These are phyloP conservation scores for Melipona bicolor DNA, from an alignment of 2,888 invertebrate genomes.

Conservation along the genomic window DNA sequence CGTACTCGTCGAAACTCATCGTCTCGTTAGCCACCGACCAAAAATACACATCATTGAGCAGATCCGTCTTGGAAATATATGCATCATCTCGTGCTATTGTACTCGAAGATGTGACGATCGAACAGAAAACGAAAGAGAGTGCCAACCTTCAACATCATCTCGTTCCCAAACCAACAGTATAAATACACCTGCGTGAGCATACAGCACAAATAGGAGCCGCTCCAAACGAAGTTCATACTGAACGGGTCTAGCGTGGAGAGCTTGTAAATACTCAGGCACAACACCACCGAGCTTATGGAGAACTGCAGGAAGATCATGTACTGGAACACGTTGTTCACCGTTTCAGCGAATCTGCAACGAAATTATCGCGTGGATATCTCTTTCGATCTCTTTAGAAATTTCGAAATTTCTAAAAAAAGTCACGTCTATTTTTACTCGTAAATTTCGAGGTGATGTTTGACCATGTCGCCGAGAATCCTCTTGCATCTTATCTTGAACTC, in stretches of 20 bases:
- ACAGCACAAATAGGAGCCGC: slow-evolving; percentile 50
- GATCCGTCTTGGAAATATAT: background rate
- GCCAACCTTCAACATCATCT: slow-evolving; percentile 68
- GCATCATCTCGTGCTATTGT: background rate
- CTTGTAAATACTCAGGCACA: slow-evolving; percentile 59
- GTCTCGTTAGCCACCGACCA: background rate
- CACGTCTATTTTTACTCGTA: slow-evolving; percentile 43
- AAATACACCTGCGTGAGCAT: slow-evolving; percentile 74
- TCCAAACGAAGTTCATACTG: slow-evolving; percentile 51
- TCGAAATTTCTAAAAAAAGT: background rate
- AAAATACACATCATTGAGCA: background rate
- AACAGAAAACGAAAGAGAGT: slow-evolving; percentile 17
- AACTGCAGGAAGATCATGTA: slow-evolving; percentile 64
- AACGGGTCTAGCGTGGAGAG: slow-evolving; percentile 48
- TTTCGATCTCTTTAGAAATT: background rate
- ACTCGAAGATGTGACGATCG: background rate
- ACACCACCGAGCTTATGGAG: slow-evolving; percentile 55
- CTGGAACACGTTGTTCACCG: slow-evolving; percentile 50
- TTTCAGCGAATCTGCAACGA: slow-evolving; percentile 44
- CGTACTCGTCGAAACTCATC: background rate
- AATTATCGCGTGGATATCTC: background rate
- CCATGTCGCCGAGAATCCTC: slow-evolving; percentile 32
- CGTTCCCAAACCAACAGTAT: slow-evolving; percentile 77
- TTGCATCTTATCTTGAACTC: slow-evolving; percentile 19
- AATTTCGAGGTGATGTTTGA: slow-evolving; percentile 51